phyloP scores from a whole-genome alignment of 2,888 invertebrate species.

The Caenorhabditis zanzibari region DNA sequence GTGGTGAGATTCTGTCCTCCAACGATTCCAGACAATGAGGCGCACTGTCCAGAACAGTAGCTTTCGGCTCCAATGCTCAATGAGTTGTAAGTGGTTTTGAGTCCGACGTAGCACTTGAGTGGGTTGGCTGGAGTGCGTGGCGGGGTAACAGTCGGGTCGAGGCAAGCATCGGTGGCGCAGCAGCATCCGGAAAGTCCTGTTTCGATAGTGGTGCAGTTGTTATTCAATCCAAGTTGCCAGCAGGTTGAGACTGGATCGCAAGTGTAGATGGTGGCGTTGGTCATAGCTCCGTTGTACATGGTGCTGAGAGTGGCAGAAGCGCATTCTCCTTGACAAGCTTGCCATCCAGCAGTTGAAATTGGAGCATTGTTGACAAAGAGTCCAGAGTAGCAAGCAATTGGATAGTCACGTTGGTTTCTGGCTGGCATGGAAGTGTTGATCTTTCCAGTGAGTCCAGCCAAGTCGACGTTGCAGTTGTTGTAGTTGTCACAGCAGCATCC shows the following conservation, averaged over 20 bases:
- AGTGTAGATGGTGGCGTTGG: slow-evolving; percentile 65
- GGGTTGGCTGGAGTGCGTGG: slow-evolving; percentile 61
- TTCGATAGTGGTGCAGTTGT: slow-evolving; percentile 65
- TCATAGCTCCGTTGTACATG: slow-evolving; percentile 39
- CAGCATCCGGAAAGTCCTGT: slow-evolving; percentile 67
- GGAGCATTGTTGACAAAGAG: slow-evolving; percentile 57
- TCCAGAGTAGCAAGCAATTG: slow-evolving; percentile 69
- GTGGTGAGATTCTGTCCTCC: slow-evolving; percentile 65
- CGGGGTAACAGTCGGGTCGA: slow-evolving; percentile 65
- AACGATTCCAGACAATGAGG: slow-evolving; percentile 65
- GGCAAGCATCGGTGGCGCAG: slow-evolving; percentile 65
- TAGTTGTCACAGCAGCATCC: slow-evolving; percentile 74
- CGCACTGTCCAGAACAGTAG: slow-evolving; percentile 71
- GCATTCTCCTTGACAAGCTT: slow-evolving; percentile 72
- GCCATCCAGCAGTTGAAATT: slow-evolving; percentile 62
- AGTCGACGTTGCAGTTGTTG: slow-evolving; percentile 71
- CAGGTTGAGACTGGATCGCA: slow-evolving; percentile 66
- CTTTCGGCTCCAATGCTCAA: slow-evolving; percentile 66
- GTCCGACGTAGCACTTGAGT: slow-evolving; percentile 72
- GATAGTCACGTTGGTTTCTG: slow-evolving; percentile 57
- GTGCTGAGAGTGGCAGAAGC: slow-evolving; percentile 65
- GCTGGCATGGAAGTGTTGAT: slow-evolving; percentile 35
- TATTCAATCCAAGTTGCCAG: slow-evolving; percentile 55
- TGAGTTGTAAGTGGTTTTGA: slow-evolving; percentile 63
- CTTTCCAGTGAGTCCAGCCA: slow-evolving; percentile 55